Evolutionary conservation across 2,113 vertebrate species (phyloP).

Genomic region (Gavia stellata): DNA sequence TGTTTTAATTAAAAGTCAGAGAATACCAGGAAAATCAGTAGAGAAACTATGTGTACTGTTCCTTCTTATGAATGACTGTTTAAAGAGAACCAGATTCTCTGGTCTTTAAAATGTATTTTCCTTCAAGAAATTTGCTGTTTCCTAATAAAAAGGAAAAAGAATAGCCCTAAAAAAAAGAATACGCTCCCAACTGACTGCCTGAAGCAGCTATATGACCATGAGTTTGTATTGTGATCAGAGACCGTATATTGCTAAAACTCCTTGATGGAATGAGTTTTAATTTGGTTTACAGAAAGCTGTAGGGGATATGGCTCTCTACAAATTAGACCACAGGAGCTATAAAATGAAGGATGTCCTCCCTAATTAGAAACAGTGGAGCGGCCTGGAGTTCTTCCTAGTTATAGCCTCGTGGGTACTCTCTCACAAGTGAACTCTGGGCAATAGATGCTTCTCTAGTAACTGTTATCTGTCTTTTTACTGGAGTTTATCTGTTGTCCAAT

Average conservation of each 20-base stretch:
- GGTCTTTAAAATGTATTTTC: conserved; percentile 10
- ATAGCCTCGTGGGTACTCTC: not conserved
- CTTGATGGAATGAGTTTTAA: conserved; percentile 66
- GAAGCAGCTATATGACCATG: not conserved
- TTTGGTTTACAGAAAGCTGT: conserved; percentile 63
- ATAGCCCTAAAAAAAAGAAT: not conserved
- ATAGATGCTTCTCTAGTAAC: not conserved
- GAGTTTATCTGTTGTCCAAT: not conserved
- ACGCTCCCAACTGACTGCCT: not conserved
- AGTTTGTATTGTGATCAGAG: conserved; percentile 28
- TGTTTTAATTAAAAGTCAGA: conserved; percentile 6
- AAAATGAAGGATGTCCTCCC: conserved; percentile 64
- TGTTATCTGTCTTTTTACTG: not conserved
- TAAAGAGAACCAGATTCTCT: conserved; percentile 25
- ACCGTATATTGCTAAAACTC: conserved; percentile 28
- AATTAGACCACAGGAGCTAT: conserved; percentile 63
- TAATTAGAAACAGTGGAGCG: conserved; percentile 60
- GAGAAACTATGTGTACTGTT: not conserved
- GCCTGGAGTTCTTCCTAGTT: conserved; percentile 47
- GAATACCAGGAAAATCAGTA: not conserved
- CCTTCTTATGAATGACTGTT: not conserved
- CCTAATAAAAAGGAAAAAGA: not conserved
- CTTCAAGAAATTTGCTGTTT: conserved; percentile 26
- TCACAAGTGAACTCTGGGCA: conserved; percentile 14
- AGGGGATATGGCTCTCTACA: conserved; percentile 54